Percentiles rank a stretch among this genome's conserved stretches.
These are phyloP conservation scores for Tachina grossa DNA, from an alignment of 2,888 invertebrate genomes.

Conservation along the genomic window DNA sequence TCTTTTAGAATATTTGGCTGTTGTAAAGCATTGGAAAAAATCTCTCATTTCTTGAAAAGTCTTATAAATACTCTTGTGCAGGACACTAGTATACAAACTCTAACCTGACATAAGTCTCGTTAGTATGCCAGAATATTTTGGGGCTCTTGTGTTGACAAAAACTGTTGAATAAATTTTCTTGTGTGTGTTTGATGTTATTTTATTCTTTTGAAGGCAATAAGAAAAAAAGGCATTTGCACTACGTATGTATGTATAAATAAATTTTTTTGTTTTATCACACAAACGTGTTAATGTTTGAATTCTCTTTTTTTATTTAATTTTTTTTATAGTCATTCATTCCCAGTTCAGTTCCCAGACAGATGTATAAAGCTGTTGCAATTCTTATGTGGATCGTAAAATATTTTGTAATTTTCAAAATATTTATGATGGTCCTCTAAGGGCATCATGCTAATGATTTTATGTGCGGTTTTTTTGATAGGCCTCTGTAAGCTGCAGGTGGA, in stretches of 20 bases:
- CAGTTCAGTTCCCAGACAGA: background rate
- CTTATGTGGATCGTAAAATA: constrained; percentile 48
- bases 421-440: constrained; percentile 47
- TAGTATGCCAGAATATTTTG: constrained; percentile 19
- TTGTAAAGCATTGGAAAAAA: too few relatives aligned
- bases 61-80: too few relatives aligned
- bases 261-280: constrained; percentile 64
- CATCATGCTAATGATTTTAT: constrained; percentile 17
- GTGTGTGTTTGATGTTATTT: constrained; percentile 22
- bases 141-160: too few relatives aligned
- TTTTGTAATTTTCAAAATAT: constrained; percentile 34
- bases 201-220: background rate
- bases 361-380: constrained; percentile 20
- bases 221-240: background rate
- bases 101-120: constrained; percentile 33
- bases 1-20: too few relatives aligned
- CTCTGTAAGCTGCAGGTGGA: constrained; percentile 36
- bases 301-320: constrained; percentile 26
- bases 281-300: constrained; percentile 67
- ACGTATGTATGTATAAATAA: constrained; percentile 1
- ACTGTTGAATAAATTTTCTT: constrained; percentile 17
- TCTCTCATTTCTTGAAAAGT: too few relatives aligned
- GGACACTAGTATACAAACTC: constrained; percentile 32
- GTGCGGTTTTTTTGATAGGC: background rate
- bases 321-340: constrained; percentile 26